These are phyloP conservation scores for Meloe dianella DNA, from an alignment of 2,888 invertebrate species.

Conservation along the genomic window DNA sequence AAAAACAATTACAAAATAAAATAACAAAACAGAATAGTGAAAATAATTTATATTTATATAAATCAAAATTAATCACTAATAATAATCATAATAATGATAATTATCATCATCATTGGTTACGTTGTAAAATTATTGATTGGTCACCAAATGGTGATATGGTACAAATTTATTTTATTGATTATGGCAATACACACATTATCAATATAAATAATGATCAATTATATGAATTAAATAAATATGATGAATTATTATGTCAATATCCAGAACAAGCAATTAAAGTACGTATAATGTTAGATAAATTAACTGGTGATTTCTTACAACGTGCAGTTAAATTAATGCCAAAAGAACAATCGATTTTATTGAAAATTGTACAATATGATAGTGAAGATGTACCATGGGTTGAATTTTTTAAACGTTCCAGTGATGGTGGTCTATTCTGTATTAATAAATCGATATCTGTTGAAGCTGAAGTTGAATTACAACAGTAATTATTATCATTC, in stretches of 20 bases:
- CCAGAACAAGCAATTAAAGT: slow-evolving; percentile 59
- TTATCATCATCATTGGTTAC: slow-evolving; percentile 57
- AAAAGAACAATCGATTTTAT: slow-evolving; percentile 66
- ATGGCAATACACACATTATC: slow-evolving; percentile 61
- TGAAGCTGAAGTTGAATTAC: slow-evolving; percentile 60
- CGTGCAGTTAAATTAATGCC: slow-evolving; percentile 60
- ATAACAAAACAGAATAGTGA: slow-evolving; percentile 52
- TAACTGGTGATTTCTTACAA: slow-evolving; percentile 54
- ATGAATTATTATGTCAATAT: slow-evolving; percentile 54
- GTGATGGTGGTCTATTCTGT: slow-evolving; percentile 69
- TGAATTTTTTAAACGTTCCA: slow-evolving; percentile 73
- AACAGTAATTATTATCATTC: slow-evolving; percentile 36
- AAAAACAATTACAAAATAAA: slow-evolving; percentile 8
- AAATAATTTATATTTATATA: slow-evolving; percentile 60
- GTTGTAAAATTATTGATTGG: slow-evolving; percentile 60
- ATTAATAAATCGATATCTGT: slow-evolving; percentile 73
- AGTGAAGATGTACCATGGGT: slow-evolving; percentile 61
- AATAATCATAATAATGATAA: no score
- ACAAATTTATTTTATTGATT: slow-evolving; percentile 64
- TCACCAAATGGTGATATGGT: slow-evolving; percentile 56
- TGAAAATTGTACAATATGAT: slow-evolving; percentile 55
- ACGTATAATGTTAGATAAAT: slow-evolving; percentile 46
- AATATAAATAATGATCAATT: slow-evolving; percentile 52
- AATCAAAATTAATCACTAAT: no score
- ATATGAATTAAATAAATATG: slow-evolving; percentile 61